Percentiles rank a stretch among this genome's conserved stretches.
Evolutionary conservation across 1,140 invertebrate species (phyloP).

Genomic region (Trichogramma pretiosum): DNA sequence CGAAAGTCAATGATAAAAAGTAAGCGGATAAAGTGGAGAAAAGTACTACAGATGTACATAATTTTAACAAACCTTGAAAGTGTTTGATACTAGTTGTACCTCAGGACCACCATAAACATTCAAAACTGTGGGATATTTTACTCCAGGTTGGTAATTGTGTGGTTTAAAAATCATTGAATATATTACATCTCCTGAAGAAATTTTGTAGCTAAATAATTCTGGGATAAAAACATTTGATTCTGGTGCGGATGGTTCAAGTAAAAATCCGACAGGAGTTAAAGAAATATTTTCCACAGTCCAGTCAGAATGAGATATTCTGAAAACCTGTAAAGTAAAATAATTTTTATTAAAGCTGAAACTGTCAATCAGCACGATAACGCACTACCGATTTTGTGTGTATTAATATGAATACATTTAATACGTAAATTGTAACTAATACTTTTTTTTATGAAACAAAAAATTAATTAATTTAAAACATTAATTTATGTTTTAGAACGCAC

Average conservation of each 20-base stretch:
- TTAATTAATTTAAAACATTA: constrained; percentile 1
- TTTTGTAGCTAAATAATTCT: constrained; percentile 63
- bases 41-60: neutral
- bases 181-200: constrained; percentile 63
- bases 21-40: constrained; percentile 1
- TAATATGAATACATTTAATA: too few relatives aligned
- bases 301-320: constrained; percentile 57
- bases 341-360: too few relatives aligned
- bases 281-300: constrained; percentile 58
- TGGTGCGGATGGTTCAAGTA: constrained; percentile 55
- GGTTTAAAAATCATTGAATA: constrained; percentile 92
- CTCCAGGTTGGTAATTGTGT: constrained; percentile 62
- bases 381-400: too few relatives aligned
- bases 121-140: constrained; percentile 87
- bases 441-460: neutral
- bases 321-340: constrained; percentile 48
- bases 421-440: too few relatives aligned
- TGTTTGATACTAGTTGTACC: constrained; percentile 94
- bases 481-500: constrained; percentile 20
- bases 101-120: constrained; percentile 97
- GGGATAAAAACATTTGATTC: constrained; percentile 57
- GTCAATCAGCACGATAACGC: too few relatives aligned
- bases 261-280: constrained; percentile 58
- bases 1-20: constrained; percentile 12
- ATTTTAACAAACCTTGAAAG: constrained; percentile 64